Base-by-base conservation (phyloP, 1,140 invertebrate species). In the Neodiprion pinetum region DNA sequence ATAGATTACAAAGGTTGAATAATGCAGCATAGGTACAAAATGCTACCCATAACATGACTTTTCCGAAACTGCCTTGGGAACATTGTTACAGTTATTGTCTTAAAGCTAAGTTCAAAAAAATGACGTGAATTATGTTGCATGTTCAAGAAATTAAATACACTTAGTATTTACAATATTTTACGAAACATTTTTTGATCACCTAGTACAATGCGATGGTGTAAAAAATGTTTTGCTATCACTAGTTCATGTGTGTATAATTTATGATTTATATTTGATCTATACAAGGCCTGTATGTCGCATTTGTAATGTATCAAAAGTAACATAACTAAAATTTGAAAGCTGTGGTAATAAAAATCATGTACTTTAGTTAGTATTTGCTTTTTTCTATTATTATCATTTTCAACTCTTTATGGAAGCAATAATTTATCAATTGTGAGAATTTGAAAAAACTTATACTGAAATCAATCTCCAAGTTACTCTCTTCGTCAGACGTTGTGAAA, bases 51-150 rank as follows among this genome's bases (percentile, higher is more conserved):
- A 61, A 61, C n/a, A 14, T 61, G 53, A 61, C 53, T 61, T 17
- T 12, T 14, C n/a, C n/a, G 11, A 61, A 61, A 61, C 53, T 61
- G 53, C 9, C 53, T 61, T 61, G 53, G n/a, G 53, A 61, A 61
- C 53, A 61, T 61, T 61, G n/a, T 61, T 61, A 61, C 53, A 61
- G n/a, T 61, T 61, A 61, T 61, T 61, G 53, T 61, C 53, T 61
- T 61, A 61, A 61, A 61, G 11, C 53, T 61, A 61, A 61, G 53
- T 61, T 61, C 53, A 61, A 61, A 61, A 61, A 61, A 61, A 61
- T 61, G 11, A 17, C n/a, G 53, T 61, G n/a, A 61, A 61, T 14
- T 61, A 17, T 61, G 53, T 61, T 14, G 53, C 53, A 17, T 61
- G 53, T 61, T 12, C n/a, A 14, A 17, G 53, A 61, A 61, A 61